Base-by-base conservation (phyloP, 2,113 vertebrate genomes). In the Felis chaus region DNA sequence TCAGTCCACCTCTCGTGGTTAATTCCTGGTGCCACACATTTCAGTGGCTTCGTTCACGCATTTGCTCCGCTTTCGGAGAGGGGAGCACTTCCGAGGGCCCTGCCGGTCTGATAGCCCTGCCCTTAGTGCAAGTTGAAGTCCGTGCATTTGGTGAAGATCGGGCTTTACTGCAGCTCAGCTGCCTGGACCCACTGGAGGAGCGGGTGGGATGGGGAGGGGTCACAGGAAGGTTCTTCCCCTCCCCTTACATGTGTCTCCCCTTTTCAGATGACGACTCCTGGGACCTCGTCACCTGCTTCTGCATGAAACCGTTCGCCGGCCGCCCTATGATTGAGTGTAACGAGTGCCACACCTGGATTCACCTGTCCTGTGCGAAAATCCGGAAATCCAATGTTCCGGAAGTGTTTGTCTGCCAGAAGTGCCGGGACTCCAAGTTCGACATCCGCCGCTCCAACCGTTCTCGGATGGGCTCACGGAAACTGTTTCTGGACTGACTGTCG, bases 261-360 rank as follows among this genome's bases (percentile, higher is more conserved):
- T 93, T 93, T 96, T 13, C 97, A 99, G 99, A 99, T 55, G 99
- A 99, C 0, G 99, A 99, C 97, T 99, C 99, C 0, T 99, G 99
- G 99, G 99, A 99, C 97, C 99, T 99, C 5, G 99, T 99, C 98
- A 99, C 99, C 2, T 99, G 99, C 98, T 99, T 99, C 99, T 99
- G 99, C 98, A 99, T 99, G 99, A 99, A 99, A 98, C 99, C 99
- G 0, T 99, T 99, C 0, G 99, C 99, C 0, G 99, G 99, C 80
- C 99, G 99, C 86, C 99, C 99, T 8, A 99, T 99, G 99, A 99
- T 99, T 0, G 99, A 99, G 98, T 99, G 99, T 61, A 99, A 99
- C 1, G 99, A 99, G 97, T 99, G 99, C 96, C 99, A 99, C 98
- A 99, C 99, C 97, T 99, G 99, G 99, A 99, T 99, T 95, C 99